Evolutionary conservation across 2,797 vertebrate species (phyloP), one percentile per base, ranked within the genome.

Genomic region (Labeo calbasu): DNA sequence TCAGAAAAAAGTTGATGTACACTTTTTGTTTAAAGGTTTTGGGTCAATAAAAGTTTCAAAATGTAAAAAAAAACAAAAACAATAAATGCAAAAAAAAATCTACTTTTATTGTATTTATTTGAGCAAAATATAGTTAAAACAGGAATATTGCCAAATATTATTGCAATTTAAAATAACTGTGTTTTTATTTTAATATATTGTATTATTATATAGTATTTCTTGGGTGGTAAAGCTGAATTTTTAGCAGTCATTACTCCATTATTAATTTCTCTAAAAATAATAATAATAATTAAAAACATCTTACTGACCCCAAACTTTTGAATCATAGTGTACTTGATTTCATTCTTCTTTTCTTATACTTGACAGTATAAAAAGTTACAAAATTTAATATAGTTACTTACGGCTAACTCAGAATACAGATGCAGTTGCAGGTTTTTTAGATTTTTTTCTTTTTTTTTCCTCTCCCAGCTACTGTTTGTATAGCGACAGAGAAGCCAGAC

Each of bases 401-500:
- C 9, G 9, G 43, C 43, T 46, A 46, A 46, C 43, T 46, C 40
- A 8, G 6, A 43, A 43, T 43, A 43, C 8, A 43, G 6, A 43
- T 43, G 6, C 40, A 43, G 40, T 43, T 43, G 40, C 6, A 43
- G 6, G 8, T 43, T 46, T 46, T 46, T 46, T 10, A 9, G 43
- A 10, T 46, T 75, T 55, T 32, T 5, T 55, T 2, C 3, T 19
- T 10, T 15, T 57, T 25, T 32, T 23, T 57, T 25, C 21, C 66
- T 48, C n/a, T 25, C 21, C 48, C 13, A 53, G 65, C 61, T 79
- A 19, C 19, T 66, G 61, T 66, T 46, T 51, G 25, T 4, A 36
- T 36, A 32, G 48, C 12, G 28, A 91, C 85, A 86, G 92, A 82
- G 92, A 88, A 89, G 83, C 80, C 77, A 72, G 61, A 28, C 86